Evolutionary conservation across 2,888 invertebrate genomes (phyloP), one percentile per base, ranked within the genome.

Genomic region (Catocala sponsa): DNA sequence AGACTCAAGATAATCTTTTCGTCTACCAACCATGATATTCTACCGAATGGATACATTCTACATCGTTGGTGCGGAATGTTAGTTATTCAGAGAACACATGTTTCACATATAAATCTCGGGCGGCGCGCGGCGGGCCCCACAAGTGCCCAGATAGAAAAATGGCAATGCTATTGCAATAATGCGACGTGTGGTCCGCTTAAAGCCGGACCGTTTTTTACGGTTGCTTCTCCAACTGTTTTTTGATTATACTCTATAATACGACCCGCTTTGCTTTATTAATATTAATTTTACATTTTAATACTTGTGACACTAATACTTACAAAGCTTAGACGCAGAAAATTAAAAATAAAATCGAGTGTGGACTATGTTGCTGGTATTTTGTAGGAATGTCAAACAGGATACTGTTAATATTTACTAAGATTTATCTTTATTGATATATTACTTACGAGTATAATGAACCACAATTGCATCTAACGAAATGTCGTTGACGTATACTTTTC

Each of bases 251-350:
- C 33, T 54, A 13, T 13, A 25, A 25, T 25, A 25, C 25, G 25
- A 25, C 25, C 44, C 53, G n/a, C 25, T n/a, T 49, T 48, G 35
- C 53, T 60, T 59, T 60, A 54, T 65, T 66, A 52, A 48, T 59
- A 60, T 48, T 35, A 49, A 67, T 48, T 65, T 62, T 64, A 59
- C 44, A 46, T 43, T 55, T 62, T 59, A 51, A 59, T 69, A 63
- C 53, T 60, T 62, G 46, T 52, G 44, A 63, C 12, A 47, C 55
- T 65, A 61, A 54, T 53, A 15, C 59, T 54, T 38, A 61, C 52
- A 55, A 70, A 70, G 63, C 68, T 68, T 70, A 32, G 63, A 65
- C 65, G 74, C 68, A 66, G 65, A 75, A 75, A 72, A 75, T 67
- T 75, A 74, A 74, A 68, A 60, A 66, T 72, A 72, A 65, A 68